Evolutionary conservation across 2,797 vertebrate species (phyloP).

Genomic region (Salarias fasciatus): DNA sequence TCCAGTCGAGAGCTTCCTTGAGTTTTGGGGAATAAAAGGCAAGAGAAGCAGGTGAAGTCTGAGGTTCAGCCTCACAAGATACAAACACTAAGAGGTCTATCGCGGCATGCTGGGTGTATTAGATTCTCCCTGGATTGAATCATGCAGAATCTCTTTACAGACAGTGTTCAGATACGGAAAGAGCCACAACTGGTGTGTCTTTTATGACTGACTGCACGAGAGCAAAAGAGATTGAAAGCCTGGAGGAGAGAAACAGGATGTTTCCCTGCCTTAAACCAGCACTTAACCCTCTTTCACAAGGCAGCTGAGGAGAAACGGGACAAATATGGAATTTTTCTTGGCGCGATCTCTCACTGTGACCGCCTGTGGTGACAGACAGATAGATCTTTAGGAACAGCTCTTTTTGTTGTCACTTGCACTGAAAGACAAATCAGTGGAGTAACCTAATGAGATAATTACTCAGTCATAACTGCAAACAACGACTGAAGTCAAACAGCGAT

Average conservation of each 20-base stretch:
- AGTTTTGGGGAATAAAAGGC: slow-evolving; percentile 32
- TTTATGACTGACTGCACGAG: too few species aligned
- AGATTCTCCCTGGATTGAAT: background rate
- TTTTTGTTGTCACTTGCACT: slow-evolving; percentile 59
- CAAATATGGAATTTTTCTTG: slow-evolving; percentile 68
- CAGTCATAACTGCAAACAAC: slow-evolving; percentile 45
- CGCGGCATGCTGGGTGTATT: background rate
- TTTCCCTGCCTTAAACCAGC: slow-evolving; percentile 33
- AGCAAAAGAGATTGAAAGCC: slow-evolving; percentile 10
- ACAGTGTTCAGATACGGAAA: background rate
- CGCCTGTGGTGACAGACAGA: slow-evolving; percentile 39
- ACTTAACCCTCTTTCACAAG: slow-evolving; percentile 40
- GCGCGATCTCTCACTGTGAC: slow-evolving; percentile 40
- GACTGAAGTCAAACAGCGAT: slow-evolving; percentile 30
- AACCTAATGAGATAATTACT: slow-evolving; percentile 48
- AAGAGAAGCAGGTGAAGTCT: slow-evolving; percentile 29
- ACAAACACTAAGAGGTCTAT: slow-evolving; percentile 19
- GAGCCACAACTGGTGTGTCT: slow-evolving; percentile 19
- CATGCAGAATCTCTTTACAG: slow-evolving; percentile 7
- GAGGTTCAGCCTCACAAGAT: slow-evolving; percentile 21
- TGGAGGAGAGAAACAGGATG: slow-evolving; percentile 41
- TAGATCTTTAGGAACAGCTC: slow-evolving; percentile 45
- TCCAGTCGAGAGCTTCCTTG: slow-evolving; percentile 44
- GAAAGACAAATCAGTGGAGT: slow-evolving; percentile 36
- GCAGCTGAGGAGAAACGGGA: slow-evolving; percentile 43